These are phyloP conservation scores for Psylliodes chrysocephalus DNA, from an alignment of 2,888 invertebrate genomes.

Conservation along the genomic window DNA sequence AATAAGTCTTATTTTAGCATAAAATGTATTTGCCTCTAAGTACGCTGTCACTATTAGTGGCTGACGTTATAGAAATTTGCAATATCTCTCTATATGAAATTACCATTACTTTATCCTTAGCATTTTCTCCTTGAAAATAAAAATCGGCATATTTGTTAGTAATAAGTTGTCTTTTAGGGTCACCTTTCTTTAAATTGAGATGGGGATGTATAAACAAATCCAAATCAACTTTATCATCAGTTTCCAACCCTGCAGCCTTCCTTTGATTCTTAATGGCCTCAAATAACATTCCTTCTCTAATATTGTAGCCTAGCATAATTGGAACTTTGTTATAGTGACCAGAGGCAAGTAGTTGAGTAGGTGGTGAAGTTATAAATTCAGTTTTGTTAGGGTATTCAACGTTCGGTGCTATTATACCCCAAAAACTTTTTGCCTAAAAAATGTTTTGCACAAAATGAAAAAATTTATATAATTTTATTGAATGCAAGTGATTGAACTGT, in stretches of 20 bases:
- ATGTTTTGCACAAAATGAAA: too few species aligned
- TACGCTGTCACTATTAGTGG: too few species aligned
- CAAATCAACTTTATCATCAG: not conserved
- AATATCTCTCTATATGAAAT: too few species aligned
- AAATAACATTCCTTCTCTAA: slow-evolving; percentile 54
- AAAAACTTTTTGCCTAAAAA: not conserved
- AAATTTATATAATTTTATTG: too few species aligned
- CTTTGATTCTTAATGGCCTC: not conserved
- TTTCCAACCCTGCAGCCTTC: not conserved
- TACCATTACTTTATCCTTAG: slow-evolving; percentile 18
- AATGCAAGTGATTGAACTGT: too few species aligned
- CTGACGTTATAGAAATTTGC: too few species aligned
- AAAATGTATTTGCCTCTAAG: too few species aligned
- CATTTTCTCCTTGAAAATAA: slow-evolving; percentile 20
- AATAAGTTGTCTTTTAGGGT: slow-evolving; percentile 3
- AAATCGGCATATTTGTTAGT: not conserved
- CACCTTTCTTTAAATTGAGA: slow-evolving; percentile 4
- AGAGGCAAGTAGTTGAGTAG: slow-evolving; percentile 13
- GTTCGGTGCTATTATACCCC: not conserved
- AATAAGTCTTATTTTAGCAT: too few species aligned
- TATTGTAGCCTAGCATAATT: slow-evolving; percentile 56
- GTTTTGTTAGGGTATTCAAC: slow-evolving; percentile 30
- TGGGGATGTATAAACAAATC: not conserved
- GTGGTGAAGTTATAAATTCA: slow-evolving; percentile 7
- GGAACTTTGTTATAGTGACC: slow-evolving; percentile 56